Percentiles rank a stretch among this genome's conserved stretches.
phyloP scores from a whole-genome alignment of 2,113 vertebrate species.

The Prunella himalayana region DNA sequence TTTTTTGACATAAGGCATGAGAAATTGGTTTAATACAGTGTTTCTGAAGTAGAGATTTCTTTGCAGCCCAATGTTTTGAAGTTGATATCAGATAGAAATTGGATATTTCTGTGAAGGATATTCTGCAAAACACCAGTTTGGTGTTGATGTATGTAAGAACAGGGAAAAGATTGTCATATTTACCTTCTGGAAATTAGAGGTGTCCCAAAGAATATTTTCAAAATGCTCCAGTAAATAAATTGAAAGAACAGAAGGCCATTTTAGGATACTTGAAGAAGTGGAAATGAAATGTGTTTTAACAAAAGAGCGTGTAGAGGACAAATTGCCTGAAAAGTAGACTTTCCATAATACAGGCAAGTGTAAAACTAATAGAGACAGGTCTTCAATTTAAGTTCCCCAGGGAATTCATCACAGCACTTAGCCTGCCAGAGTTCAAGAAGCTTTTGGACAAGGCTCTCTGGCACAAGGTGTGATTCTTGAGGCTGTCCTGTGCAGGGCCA shows the following conservation, averaged over 20 bases:
- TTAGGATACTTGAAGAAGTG: not conserved
- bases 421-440: not conserved
- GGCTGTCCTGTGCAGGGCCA: not conserved
- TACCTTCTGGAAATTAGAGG: not conserved
- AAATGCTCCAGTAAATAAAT: not conserved
- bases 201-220: not conserved
- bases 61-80: not conserved
- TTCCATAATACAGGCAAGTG: not conserved
- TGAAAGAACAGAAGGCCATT: not conserved
- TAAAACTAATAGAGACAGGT: not conserved
- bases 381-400: not conserved
- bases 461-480: not conserved
- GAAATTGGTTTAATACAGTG: not conserved
- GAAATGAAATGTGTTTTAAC: not conserved
- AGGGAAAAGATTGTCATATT: not conserved
- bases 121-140: not conserved
- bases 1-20: not conserved
- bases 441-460: not conserved
- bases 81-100: not conserved
- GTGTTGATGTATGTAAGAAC: not conserved
- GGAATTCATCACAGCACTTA: not conserved
- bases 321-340: not conserved
- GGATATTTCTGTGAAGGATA: not conserved
- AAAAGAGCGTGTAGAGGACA: not conserved
- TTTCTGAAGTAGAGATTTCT: not conserved